Percentiles rank a stretch among this genome's conserved stretches.
Evolutionary conservation across 2,797 vertebrate species (phyloP).

Genomic region (Buphagus erythrorhynchus): DNA sequence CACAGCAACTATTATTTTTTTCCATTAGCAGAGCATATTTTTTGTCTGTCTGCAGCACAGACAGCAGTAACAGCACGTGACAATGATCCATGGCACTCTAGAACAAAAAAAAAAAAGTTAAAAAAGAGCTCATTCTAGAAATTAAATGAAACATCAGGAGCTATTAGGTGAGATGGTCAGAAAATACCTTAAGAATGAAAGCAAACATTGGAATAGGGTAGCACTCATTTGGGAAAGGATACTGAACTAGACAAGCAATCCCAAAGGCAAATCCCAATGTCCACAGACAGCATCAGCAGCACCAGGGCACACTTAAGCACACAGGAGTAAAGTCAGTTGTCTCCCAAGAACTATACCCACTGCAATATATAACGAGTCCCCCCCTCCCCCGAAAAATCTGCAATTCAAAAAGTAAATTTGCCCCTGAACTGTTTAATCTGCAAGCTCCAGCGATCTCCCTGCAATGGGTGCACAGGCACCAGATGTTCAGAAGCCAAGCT

Average conservation of each 20-base stretch:
- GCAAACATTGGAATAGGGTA: background rate
- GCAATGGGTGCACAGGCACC: background rate
- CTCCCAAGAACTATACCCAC: background rate
- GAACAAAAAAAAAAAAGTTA: background rate
- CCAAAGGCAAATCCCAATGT: background rate
- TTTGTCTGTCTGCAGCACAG: background rate
- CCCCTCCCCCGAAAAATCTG: background rate
- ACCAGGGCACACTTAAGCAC: background rate
- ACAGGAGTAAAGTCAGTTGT: background rate
- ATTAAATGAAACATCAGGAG: background rate
- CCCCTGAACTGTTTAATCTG: constrained; percentile 10
- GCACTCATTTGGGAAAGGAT: background rate
- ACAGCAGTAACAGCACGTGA: background rate
- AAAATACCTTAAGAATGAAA: background rate
- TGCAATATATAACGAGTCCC: background rate
- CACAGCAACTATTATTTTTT: background rate
- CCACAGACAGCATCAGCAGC: background rate
- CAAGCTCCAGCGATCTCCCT: constrained; percentile 9
- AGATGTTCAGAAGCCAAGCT: background rate
- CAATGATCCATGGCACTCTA: background rate
- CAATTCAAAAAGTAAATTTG: constrained; percentile 39
- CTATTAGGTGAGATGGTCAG: background rate
- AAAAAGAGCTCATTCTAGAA: background rate
- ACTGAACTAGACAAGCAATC: background rate
- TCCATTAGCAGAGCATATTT: background rate